Base-by-base conservation (phyloP, 1,140 invertebrate genomes). In the Diplogasteroides magnus region DNA sequence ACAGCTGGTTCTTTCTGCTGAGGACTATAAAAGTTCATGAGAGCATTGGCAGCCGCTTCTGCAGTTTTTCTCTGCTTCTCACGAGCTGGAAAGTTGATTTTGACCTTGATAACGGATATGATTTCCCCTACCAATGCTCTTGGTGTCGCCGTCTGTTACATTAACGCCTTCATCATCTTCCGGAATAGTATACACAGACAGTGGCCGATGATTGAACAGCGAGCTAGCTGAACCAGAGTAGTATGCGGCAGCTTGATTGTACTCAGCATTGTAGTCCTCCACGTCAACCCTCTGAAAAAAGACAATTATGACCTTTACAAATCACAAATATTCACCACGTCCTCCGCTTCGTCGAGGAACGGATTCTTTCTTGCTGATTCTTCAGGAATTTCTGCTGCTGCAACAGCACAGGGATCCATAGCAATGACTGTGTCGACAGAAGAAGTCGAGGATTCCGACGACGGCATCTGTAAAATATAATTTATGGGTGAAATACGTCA, bases 161-260 rank as follows among this genome's bases (percentile, higher is more conserved):
- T 62, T 60, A 26, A 76, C 71, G 62, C 80, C 77, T 59, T 79
- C 77, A 56, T 81, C 81, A 48, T 71, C 76, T 67, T 81, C 79
- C 13, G 78, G 77, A 55, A 83, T 81, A 27, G 81, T 81, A 62
- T 83, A 83, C n/a, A 81, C 77, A 15, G 81, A 80, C 25, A 78
- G 74, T 2, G 82, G 77, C 29, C 78, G 69, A 59, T 73, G 78
- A 31, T 48, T 64, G 29, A 48, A 11, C 37, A 48, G 19, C 6
- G 37, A 48, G 6, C 37, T 11, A 48, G 6, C 37, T 11, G 37
- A 19, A 48, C 37, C 37, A 11, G 61, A 69, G 55, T 78, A 78
- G 60, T 79, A 78, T 26, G 73, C 64, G 14, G 69, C 75, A 29
- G 76, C 72, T 61, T 80, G 75, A 25, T 62, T 31, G 19, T 71